These are phyloP conservation scores for Lacanobia oleracea DNA, from an alignment of 2,888 invertebrate species.

Conservation along the genomic window DNA sequence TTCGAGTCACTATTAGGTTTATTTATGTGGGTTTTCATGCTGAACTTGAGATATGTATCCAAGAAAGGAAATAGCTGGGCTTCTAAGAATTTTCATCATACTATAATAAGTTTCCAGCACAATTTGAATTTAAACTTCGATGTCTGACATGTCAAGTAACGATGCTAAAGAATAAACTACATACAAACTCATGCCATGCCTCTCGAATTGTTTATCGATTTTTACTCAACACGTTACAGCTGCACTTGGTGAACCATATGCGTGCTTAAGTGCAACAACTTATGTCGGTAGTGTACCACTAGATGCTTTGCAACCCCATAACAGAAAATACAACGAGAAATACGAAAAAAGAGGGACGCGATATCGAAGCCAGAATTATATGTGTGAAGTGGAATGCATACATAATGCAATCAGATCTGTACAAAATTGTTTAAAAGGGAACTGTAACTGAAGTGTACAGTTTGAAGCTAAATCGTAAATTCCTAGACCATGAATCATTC, in stretches of 20 bases:
- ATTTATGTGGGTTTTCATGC: slow-evolving; percentile 20
- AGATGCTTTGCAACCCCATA: background rate
- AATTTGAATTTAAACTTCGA: background rate
- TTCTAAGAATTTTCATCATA: background rate
- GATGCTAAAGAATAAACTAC: background rate
- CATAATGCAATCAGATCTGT: slow-evolving; percentile 38
- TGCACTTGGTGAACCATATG: slow-evolving; percentile 15
- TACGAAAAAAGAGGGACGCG: slow-evolving; percentile 1
- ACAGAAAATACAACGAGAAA: background rate
- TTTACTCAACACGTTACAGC: slow-evolving; percentile 24
- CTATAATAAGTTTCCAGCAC: background rate
- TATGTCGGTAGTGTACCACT: slow-evolving; percentile 1
- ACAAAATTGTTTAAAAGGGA: slow-evolving; percentile 37
- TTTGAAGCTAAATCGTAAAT: slow-evolving; percentile 41
- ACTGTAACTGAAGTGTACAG: slow-evolving; percentile 51
- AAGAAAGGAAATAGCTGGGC: background rate
- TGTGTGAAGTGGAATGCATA: slow-evolving; percentile 2
- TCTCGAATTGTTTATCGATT: slow-evolving; percentile 36
- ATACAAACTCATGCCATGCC: background rate
- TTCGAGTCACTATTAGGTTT: slow-evolving; percentile 23
- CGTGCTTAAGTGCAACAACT: slow-evolving; percentile 35
- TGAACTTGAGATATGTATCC: slow-evolving; percentile 23
- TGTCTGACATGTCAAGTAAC: background rate
- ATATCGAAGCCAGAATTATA: background rate
- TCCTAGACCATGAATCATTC: slow-evolving; percentile 64